Conservation (phyloP, 2,888 invertebrate species). For the Drosophila cognata region DNA sequence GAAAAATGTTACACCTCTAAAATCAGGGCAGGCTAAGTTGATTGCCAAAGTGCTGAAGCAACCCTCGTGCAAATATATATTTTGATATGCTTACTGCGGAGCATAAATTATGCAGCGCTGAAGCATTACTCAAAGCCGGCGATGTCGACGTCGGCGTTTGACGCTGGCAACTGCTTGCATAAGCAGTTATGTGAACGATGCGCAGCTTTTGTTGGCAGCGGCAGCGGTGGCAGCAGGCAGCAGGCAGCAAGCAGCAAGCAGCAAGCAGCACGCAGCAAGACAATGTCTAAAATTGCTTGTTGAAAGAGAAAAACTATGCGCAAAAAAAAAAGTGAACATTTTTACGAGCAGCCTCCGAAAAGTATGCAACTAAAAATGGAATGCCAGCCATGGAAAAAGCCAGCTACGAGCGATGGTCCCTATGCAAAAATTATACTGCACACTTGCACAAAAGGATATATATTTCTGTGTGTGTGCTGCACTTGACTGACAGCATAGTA, state of each 20-base stretch:
- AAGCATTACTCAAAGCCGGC: conserved; percentile 71
- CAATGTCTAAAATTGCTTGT: conserved; percentile 47
- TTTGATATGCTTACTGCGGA: conserved; percentile 47
- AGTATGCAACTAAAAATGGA: conserved; percentile 45
- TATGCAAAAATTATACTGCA: conserved; percentile 2
- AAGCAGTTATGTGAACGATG: conserved; percentile 69
- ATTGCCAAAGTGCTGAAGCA: conserved; percentile 5
- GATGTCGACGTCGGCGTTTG: conserved; percentile 26
- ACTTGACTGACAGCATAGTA: conserved; percentile 41
- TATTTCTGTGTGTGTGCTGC: conserved; percentile 17
- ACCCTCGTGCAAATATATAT: conserved; percentile 42
- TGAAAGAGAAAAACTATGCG: conserved; percentile 20
- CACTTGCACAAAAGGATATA: background rate
- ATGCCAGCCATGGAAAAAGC: conserved; percentile 27
- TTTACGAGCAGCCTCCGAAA: conserved; percentile 33
- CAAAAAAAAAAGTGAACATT: conserved; percentile 33
- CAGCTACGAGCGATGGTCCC: conserved; percentile 19
- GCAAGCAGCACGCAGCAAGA: background rate
- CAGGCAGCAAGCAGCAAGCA: background rate
- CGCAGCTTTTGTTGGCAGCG: conserved; percentile 63
- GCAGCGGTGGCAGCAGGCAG: conserved; percentile 2
- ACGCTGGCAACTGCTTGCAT: conserved; percentile 54
- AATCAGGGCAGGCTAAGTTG: background rate
- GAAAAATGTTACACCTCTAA: background rate
- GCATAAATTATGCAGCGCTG: conserved; percentile 73